Base-by-base conservation (phyloP, 2,113 vertebrate species). In the Sylvia atricapilla region DNA sequence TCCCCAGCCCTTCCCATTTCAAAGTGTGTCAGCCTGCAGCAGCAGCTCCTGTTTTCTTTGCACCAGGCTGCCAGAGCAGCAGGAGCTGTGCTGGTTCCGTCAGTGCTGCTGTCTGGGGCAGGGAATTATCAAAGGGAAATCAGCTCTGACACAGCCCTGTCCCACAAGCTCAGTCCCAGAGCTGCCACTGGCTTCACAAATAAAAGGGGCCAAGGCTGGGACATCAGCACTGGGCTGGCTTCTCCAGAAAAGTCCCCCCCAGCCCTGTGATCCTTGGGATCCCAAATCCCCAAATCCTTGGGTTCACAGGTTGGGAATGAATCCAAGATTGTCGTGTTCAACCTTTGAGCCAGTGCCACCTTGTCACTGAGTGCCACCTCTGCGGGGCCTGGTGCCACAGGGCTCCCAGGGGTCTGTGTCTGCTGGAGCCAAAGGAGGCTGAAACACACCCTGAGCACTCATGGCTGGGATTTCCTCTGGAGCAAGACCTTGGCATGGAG, bases 391-490 rank as follows among this genome's bases (percentile, higher is more conserved):
- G 9, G 39, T 66, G 66, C n/a, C 1, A 0, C 27, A 25, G 41
- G 41, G 6, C 11, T 5, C 27, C n/a, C 5, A 22, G 37, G 4
- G 41, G n/a, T 11, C 25, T 1, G 1, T 2, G 14, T 33, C 33
- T 82, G 23, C 64, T 23, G 69, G 50, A 60, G 33, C 11, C 53
- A 84, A 13, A 39, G 2, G 15, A 10, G 33, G 8, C 20, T 24
- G 8, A 39, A 20, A 33, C 5, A 15, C 12, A 6, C 39, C 25
- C 11, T n/a, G 43, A 6, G 2, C 27, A 10, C 12, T 30, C 28
- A 0, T 1, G 10, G 39, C 30, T 22, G 31, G 8, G 6, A 11
- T 24, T 23, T 76, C 33, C 59, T 31, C 62, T 1, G 2, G 7
- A 12, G 22, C 13, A 8, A 72, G 46, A 37, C 10, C 24, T 12